A percentile compares a stretch with the other conserved stretches of the same genome.
Evolutionary conservation across 2,888 invertebrate genomes (phyloP).

Genomic region (Glyphotaelius pellucidus): DNA sequence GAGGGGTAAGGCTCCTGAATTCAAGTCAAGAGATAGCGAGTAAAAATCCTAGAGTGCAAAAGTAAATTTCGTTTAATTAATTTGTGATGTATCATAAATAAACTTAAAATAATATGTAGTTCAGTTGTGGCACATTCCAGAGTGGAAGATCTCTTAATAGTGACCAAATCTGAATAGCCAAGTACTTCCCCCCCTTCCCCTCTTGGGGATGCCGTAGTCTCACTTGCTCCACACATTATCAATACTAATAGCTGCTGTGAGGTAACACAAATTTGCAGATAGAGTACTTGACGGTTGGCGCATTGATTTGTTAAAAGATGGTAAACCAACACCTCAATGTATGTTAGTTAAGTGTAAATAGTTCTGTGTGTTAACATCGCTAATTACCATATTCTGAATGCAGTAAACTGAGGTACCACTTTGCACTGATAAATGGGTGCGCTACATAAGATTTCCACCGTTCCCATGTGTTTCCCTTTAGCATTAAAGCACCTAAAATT

Average conservation of each 20-base stretch:
- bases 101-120: too few relatives aligned
- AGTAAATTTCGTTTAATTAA: too few relatives aligned
- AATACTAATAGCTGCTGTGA: neutral
- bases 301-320: constrained; percentile 13
- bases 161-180: too few relatives aligned
- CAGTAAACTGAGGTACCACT: constrained; percentile 78
- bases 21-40: too few relatives aligned
- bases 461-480: constrained; percentile 78
- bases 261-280: neutral
- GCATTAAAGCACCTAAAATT: constrained; percentile 78
- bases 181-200: too few relatives aligned
- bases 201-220: too few relatives aligned
- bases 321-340: constrained; percentile 41
- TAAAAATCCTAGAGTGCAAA: too few relatives aligned
- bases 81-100: too few relatives aligned
- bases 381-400: constrained; percentile 77
- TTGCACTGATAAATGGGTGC: constrained; percentile 77
- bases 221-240: too few relatives aligned
- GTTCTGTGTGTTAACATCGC: constrained; percentile 39
- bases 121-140: too few relatives aligned
- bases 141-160: too few relatives aligned
- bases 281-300: neutral
- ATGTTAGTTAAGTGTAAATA: constrained; percentile 25
- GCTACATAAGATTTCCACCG: constrained; percentile 78
- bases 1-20: too few relatives aligned